phyloP scores from a whole-genome alignment of 2,797 vertebrate genomes.

The Coluber constrictor region DNA sequence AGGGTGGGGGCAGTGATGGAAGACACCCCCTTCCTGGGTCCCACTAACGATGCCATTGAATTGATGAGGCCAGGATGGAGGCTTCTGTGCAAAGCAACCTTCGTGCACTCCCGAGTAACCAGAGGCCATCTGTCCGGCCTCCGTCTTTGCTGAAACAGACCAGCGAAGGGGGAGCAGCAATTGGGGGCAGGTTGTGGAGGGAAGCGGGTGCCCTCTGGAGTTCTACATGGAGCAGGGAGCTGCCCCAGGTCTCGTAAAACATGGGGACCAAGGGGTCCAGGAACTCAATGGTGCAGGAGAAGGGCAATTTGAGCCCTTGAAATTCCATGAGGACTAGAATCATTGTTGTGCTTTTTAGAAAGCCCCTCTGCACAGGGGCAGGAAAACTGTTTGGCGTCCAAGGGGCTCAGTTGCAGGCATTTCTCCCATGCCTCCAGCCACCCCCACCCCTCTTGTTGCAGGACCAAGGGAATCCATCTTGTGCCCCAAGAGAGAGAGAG shows the following conservation, averaged over 20 bases:
- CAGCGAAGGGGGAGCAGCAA: background rate
- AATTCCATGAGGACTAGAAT: background rate
- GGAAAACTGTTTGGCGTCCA: background rate
- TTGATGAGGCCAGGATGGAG: background rate
- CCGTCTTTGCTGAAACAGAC: background rate
- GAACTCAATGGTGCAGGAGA: background rate
- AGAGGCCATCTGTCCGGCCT: background rate
- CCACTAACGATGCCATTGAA: background rate
- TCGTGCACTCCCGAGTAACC: background rate
- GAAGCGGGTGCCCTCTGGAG: background rate
- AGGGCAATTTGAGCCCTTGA: background rate
- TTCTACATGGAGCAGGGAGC: too few relatives aligned
- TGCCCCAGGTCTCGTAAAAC: background rate
- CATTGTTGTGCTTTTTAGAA: background rate
- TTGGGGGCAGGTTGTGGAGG: background rate
- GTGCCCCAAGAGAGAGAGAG: background rate
- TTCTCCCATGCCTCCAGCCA: background rate
- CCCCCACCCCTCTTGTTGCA: background rate
- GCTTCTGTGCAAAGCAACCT: background rate
- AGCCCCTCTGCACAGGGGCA: background rate
- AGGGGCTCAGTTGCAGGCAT: background rate
- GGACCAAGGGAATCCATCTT: background rate
- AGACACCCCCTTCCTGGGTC: background rate
- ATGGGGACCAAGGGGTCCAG: background rate
- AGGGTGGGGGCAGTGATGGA: background rate